Conservation (phyloP, 2,888 invertebrate genomes). For the Watsonalla cultraria region DNA sequence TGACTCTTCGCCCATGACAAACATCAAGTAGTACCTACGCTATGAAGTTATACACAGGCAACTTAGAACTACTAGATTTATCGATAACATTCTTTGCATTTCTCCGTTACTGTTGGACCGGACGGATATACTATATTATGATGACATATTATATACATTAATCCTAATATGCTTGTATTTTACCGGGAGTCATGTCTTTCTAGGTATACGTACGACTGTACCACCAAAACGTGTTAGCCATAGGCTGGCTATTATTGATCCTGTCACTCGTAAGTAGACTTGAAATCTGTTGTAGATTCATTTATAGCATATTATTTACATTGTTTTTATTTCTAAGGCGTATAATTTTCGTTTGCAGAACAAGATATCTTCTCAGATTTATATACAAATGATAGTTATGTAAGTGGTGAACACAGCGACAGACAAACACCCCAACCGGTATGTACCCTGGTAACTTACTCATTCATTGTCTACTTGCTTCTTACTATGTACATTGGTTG, state of each 20-base stretch:
- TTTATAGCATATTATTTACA: too few relatives aligned
- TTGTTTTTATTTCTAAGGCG: neutral
- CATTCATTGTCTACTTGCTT: neutral
- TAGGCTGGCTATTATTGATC: slow-evolving; percentile 62
- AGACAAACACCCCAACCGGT: slow-evolving; percentile 75
- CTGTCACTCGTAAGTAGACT: slow-evolving; percentile 56
- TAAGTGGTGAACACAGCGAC: slow-evolving; percentile 69
- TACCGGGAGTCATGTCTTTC: slow-evolving; percentile 12
- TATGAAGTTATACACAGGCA: too few relatives aligned
- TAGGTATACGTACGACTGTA: slow-evolving; percentile 54
- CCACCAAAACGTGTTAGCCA: slow-evolving; percentile 48
- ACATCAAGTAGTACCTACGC: too few relatives aligned
- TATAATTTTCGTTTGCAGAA: slow-evolving; percentile 46
- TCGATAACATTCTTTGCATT: too few relatives aligned
- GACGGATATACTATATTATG: too few relatives aligned
- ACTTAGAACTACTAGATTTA: too few relatives aligned
- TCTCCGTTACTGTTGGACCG: too few relatives aligned
- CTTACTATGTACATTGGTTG: neutral
- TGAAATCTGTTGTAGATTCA: neutral
- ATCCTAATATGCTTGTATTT: neutral
- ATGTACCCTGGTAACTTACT: slow-evolving; percentile 29
- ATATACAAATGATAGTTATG: slow-evolving; percentile 58
- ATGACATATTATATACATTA: neutral
- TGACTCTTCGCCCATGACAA: too few relatives aligned
- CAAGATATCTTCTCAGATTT: slow-evolving; percentile 74